These are phyloP conservation scores for Xestia ashworthii DNA, from an alignment of 2,888 invertebrate genomes.

Conservation along the genomic window DNA sequence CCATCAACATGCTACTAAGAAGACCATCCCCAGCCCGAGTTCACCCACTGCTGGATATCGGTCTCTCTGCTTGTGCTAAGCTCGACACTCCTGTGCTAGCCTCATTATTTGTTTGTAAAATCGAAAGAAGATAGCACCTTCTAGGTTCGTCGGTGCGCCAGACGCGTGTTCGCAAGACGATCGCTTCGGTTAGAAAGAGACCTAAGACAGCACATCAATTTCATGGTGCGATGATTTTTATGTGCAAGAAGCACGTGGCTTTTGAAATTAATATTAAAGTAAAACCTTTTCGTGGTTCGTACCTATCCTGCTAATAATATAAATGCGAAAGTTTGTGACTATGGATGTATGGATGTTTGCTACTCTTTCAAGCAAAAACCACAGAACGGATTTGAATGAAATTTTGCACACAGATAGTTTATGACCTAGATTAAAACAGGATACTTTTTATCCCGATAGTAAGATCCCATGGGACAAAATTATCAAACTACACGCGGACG, in stretches of 20 bases:
- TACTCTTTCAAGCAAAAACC: too few relatives aligned
- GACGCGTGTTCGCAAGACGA: background rate
- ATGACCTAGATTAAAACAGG: too few relatives aligned
- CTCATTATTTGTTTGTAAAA: background rate
- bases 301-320: too few relatives aligned
- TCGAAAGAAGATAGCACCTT: background rate
- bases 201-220: constrained; percentile 12
- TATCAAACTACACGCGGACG: too few relatives aligned
- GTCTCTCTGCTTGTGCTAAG: background rate
- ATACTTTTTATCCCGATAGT: too few relatives aligned
- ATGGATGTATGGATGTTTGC: too few relatives aligned
- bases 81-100: background rate
- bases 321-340: too few relatives aligned
- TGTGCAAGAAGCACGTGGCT: background rate
- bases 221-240: constrained; percentile 28
- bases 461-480: too few relatives aligned
- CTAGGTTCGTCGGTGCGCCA: background rate
- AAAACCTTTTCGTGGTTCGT: background rate
- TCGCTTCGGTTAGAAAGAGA: background rate
- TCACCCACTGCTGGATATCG: too few relatives aligned
- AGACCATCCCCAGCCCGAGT: background rate
- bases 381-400: too few relatives aligned
- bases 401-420: too few relatives aligned
- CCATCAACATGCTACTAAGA: too few relatives aligned
- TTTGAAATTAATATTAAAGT: constrained; percentile 12